A percentile compares a stretch with the other conserved stretches of the same genome.
These are phyloP conservation scores for Tethya wilhelma DNA, from an alignment of 37 sponge, comb jelly and placozoan species.

Conservation along the genomic window DNA sequence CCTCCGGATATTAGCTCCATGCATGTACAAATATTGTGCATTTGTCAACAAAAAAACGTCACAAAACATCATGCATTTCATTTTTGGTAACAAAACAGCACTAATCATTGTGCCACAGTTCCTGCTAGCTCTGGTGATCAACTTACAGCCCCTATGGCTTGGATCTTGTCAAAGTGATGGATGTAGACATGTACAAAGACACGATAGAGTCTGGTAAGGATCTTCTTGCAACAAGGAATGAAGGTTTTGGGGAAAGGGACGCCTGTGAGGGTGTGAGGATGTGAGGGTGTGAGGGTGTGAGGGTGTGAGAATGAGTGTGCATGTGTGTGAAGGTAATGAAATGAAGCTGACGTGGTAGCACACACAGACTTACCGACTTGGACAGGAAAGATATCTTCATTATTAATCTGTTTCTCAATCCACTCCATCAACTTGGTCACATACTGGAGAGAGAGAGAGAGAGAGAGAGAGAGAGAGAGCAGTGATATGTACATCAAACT, in stretches of 20 bases:
- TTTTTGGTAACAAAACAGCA: no score
- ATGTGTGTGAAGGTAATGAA: neutral
- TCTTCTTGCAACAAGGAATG: conserved; percentile 83
- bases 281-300: no score
- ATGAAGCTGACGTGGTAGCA: conserved; percentile 1
- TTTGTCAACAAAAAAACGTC: no score
- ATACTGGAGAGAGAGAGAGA: conserved; percentile 51
- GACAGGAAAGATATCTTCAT: conserved; percentile 73
- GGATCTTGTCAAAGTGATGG: conserved; percentile 91
- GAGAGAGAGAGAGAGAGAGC: neutral
- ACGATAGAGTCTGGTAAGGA: conserved; percentile 86
- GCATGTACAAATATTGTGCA: no score
- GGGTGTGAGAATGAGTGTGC: no score
- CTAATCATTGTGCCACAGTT: no score
- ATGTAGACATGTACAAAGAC: conserved; percentile 97
- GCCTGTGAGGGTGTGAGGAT: no score
- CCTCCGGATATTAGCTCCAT: no score
- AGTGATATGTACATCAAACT: no score
- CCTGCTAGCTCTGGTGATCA: no score
- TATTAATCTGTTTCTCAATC: conserved; percentile 86
- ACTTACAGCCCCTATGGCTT: conserved; percentile 87
- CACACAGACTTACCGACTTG: conserved; percentile 67
- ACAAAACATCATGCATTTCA: no score
- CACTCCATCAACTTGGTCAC: conserved; percentile 84
- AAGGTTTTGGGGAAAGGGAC: conserved; percentile 89